Percentiles rank a stretch among this genome's conserved stretches.
Evolutionary conservation across 2,797 vertebrate genomes (phyloP).

Genomic region (Thamnophis elegans): DNA sequence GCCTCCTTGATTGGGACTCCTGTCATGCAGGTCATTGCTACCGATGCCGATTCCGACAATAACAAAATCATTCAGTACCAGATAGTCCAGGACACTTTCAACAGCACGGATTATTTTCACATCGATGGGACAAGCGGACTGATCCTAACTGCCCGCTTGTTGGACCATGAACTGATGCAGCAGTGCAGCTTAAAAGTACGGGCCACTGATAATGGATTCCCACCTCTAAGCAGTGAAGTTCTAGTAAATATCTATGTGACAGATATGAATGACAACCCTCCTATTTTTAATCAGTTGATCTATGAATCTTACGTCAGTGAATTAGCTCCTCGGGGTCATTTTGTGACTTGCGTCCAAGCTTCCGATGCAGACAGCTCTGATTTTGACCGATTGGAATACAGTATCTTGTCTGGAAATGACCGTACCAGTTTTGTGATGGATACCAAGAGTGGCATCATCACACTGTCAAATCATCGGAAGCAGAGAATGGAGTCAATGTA

Average conservation of each 20-base stretch:
- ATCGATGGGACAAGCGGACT: slow-evolving; percentile 94
- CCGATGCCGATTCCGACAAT: slow-evolving; percentile 88
- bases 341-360: slow-evolving; percentile 94
- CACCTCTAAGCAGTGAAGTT: slow-evolving; percentile 87
- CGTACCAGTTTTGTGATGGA: slow-evolving; percentile 89
- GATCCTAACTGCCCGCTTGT: slow-evolving; percentile 90
- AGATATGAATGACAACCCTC: slow-evolving; percentile 95
- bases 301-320: slow-evolving; percentile 95
- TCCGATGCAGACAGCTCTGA: slow-evolving; percentile 93
- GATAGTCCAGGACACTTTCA: slow-evolving; percentile 88
- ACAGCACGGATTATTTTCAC: slow-evolving; percentile 95
- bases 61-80: slow-evolving; percentile 90
- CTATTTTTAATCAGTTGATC: slow-evolving; percentile 92
- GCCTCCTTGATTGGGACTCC: slow-evolving; percentile 94
- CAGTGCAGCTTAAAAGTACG: slow-evolving; percentile 85
- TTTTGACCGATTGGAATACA: slow-evolving; percentile 87
- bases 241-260: slow-evolving; percentile 84
- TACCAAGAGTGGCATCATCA: slow-evolving; percentile 84
- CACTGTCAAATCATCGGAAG: slow-evolving; percentile 86
- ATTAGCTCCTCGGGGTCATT: slow-evolving; percentile 89
- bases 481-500: slow-evolving; percentile 89
- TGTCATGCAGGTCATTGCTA: slow-evolving; percentile 86
- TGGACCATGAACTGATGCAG: slow-evolving; percentile 89
- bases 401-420: slow-evolving; percentile 93
- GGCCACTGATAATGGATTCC: slow-evolving; percentile 93